Base-by-base conservation (phyloP, 2,888 invertebrate species). In the Raillietiella orientalis region DNA sequence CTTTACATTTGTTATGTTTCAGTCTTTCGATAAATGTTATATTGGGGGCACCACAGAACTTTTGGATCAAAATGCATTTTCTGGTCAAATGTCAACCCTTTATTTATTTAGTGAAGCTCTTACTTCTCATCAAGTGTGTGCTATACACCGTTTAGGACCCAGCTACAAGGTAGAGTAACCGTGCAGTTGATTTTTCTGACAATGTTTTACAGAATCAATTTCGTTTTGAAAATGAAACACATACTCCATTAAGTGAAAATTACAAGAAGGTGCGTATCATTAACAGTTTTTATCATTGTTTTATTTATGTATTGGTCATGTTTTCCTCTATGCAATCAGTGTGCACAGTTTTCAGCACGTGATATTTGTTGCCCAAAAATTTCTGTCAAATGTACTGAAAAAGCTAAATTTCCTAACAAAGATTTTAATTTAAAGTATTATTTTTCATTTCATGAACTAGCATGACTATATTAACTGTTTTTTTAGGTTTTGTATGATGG, bases 21-120 rank as follows among this genome's bases (percentile, higher is more conserved):
- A 93, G 84, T 79, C 87, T 29, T 96, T 90, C 55, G 96, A 99
- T 57, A 90, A 90, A 50, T 99, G 96, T 52, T 93, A 79, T 52
- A 84, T 99, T 44, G 96, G 96, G 30, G 82, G 87, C 30, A 84
- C 84, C 26, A 79, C 87, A 2, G 90, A 93, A 51, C 50, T 87
- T 43, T 87, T 87, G 42, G 79, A 82, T 43, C 87, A 90, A 45
- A 61, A 84, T 32, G 82, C 90, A 36, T 96, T 99, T 53, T 93
- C 90, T 52, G 96, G 96, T 19, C 96, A 99, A 59, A 87, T 99
- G 79, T 84, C 87, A 14, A 84, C 93, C 27, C 77, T 96, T 42
- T 99, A 96, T 55, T 57, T 96, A 35, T 96, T 96, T 52, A 79
- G 82, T 38, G 93, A 96, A 52, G 79, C 93, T 23, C 60, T 99